phyloP scores from a whole-genome alignment of 2,113 vertebrate species.

The Lucifuga dentata region DNA sequence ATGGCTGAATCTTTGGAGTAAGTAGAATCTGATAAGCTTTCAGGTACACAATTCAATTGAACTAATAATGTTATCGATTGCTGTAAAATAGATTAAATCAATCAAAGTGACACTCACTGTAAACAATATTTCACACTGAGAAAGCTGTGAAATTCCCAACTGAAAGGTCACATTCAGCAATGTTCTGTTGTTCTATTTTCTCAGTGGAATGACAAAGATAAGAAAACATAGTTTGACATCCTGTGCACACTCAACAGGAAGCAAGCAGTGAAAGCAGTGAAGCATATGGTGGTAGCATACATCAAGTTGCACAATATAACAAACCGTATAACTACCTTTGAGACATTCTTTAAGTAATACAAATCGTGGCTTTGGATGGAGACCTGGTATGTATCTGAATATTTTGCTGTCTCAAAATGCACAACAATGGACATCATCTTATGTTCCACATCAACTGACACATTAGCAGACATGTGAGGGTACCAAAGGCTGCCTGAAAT shows the following conservation, averaged over 20 bases:
- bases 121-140: constrained; percentile 56
- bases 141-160: constrained; percentile 36
- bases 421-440: constrained; percentile 39
- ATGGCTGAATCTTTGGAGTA: constrained; percentile 73
- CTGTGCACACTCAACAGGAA: neutral
- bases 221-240: neutral
- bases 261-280: neutral
- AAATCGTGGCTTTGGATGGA: constrained; percentile 49
- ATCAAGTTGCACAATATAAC: neutral
- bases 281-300: neutral
- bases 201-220: neutral
- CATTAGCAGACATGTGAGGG: constrained; percentile 33
- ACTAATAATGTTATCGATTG: neutral
- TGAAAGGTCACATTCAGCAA: constrained; percentile 71
- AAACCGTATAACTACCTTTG: constrained; percentile 72
- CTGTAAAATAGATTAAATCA: neutral
- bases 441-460: constrained; percentile 10
- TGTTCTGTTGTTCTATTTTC: constrained; percentile 63
- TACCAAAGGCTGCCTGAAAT: constrained; percentile 78
- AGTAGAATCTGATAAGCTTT: neutral
- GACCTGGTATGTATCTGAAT: constrained; percentile 76
- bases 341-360: constrained; percentile 34
- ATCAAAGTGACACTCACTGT: constrained; percentile 62
- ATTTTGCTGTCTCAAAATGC: constrained; percentile 62
- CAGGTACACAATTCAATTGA: too few relatives aligned